phyloP scores from a whole-genome alignment of 2,797 vertebrate genomes.

The Poeciliopsis turneri region DNA sequence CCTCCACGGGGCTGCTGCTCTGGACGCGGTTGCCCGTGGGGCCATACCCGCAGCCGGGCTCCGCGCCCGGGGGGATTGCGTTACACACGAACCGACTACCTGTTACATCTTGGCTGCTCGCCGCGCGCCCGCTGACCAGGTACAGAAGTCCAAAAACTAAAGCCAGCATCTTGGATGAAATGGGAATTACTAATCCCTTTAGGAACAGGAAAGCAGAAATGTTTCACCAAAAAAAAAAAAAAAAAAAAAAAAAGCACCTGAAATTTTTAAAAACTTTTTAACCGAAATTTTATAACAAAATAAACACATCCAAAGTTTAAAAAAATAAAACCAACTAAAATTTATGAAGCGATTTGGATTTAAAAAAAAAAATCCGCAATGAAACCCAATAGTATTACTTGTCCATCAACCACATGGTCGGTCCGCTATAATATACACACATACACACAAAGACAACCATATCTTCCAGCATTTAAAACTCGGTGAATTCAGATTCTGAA shows the following conservation, averaged over 20 bases:
- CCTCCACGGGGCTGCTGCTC: constrained; percentile 85
- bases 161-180: constrained; percentile 78
- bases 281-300: too few species aligned
- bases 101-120: constrained; percentile 70
- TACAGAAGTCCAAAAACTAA: constrained; percentile 77
- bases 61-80: constrained; percentile 86
- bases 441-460: constrained; percentile 13
- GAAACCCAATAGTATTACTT: constrained; percentile 34
- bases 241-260: background rate
- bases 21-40: constrained; percentile 82
- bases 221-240: background rate
- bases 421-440: constrained; percentile 7
- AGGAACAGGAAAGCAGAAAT: background rate
- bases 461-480: constrained; percentile 32
- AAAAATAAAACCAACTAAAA: constrained; percentile 24
- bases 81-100: constrained; percentile 94
- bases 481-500: constrained; percentile 8
- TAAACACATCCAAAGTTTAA: constrained; percentile 37
- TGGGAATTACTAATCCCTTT: constrained; percentile 8
- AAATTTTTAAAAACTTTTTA: constrained; percentile 41
- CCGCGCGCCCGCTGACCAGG: constrained; percentile 67
- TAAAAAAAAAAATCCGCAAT: constrained; percentile 37
- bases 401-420: constrained; percentile 57
- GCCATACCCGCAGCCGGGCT: constrained; percentile 86
- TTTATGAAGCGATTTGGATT: constrained; percentile 8